Evolutionary conservation across 53 echinoderm and acorn worm genomes (phyloP), one percentile per base, ranked within the genome.

Genomic region (Antedon mediterranea): DNA sequence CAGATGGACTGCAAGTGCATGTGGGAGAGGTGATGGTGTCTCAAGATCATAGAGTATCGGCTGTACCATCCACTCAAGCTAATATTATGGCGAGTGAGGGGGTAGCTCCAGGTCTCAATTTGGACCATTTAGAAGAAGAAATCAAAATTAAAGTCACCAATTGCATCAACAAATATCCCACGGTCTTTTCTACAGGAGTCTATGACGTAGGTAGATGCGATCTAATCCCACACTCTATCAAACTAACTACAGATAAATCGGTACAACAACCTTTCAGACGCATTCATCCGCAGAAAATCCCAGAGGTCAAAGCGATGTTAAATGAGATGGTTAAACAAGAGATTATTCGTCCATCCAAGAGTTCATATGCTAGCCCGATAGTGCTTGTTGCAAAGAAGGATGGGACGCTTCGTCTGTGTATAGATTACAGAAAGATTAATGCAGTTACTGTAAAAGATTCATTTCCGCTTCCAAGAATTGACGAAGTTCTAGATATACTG

Each of bases 331-430:
- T 37, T 3, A 77, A 37, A 43, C 42, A 28, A 13, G 15, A 27
- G 14, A 43, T 77, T 13, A 32, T 34, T 3, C 23, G 30, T 4
- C 42, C 42, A 31, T 77, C 77, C 3, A 42, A 28, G 29, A 77
- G 77, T 27, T 43, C 77, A 4, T 77, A 34, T 43, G 77, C 77
- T 6, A 43, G 77, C 43, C 77, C 77, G 2, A 28, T 42, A 2
- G 77, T 77, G 13, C n/a, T 77, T 11, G 77, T 77, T n/a, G 26
- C n/a, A 41, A 77, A 77, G 43, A 41, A 42, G 43, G 30, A 43
- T 77, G 77, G 77, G 37, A 28, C 75, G 31, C 30, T 29, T 13
- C 28, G 75, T 5, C 32, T 76, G 33, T 76, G 76, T 34, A 76
- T 76, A 6, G 76, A 76, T 32, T 76, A 76, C 33, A 3, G 76